These are phyloP conservation scores for Cephus pulcher DNA, from an alignment of 2,888 invertebrate species.

Conservation along the genomic window DNA sequence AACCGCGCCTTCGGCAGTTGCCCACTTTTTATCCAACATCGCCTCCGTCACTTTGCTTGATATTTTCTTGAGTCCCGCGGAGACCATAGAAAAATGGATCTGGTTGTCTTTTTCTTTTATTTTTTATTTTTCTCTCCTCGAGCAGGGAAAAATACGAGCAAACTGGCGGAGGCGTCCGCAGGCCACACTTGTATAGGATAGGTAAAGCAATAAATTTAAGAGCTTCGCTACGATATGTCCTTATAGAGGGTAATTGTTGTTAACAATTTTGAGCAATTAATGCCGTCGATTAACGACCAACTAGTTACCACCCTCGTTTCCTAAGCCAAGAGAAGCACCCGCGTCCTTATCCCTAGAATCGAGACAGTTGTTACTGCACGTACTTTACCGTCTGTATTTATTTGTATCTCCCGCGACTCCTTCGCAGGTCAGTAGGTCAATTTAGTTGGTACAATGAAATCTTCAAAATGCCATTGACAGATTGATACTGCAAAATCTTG, in stretches of 20 bases:
- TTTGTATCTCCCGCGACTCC: too few relatives aligned
- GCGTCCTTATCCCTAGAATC: neutral
- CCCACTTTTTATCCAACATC: too few relatives aligned
- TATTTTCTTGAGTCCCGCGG: too few relatives aligned
- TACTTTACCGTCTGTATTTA: too few relatives aligned
- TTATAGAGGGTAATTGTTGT: constrained; percentile 29
- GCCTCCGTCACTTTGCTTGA: too few relatives aligned
- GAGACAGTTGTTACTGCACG: too few relatives aligned
- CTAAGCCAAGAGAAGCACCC: neutral
- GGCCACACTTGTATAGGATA: constrained; percentile 33
- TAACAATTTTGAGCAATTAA: constrained; percentile 35
- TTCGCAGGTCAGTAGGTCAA: too few relatives aligned
- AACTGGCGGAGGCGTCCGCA: constrained; percentile 22
- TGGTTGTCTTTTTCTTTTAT: neutral
- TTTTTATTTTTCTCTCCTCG: neutral
- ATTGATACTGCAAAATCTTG: too few relatives aligned
- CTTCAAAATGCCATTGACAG: too few relatives aligned
- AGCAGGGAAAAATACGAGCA: neutral
- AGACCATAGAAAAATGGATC: neutral
- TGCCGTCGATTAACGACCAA: constrained; percentile 35
- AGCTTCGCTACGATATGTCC: constrained; percentile 45
- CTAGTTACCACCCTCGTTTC: constrained; percentile 12
- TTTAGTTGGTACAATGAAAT: too few relatives aligned
- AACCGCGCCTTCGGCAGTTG: constrained; percentile 29
- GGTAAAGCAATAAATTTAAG: constrained; percentile 46